Conservation (phyloP, 2,113 vertebrate genomes). For the Aldabrachelys gigantea region DNA sequence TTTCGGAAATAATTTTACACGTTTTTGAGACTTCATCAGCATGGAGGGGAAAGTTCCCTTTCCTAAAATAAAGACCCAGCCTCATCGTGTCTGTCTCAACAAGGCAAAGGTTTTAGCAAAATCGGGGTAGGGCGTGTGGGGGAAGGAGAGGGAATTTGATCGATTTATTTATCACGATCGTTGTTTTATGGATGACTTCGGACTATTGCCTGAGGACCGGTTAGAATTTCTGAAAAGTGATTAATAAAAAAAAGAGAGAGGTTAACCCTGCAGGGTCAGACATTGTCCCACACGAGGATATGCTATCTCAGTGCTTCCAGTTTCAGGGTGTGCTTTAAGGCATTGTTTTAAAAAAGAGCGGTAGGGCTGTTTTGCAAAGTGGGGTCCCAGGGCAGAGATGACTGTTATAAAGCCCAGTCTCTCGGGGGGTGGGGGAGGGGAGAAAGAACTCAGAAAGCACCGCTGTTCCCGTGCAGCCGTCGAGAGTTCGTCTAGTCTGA, state of each 20-base stretch:
- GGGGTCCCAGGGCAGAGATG: background rate
- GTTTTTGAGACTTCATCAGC: background rate
- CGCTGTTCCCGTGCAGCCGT: background rate
- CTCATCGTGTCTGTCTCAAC: background rate
- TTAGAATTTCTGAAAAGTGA: background rate
- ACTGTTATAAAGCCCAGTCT: background rate
- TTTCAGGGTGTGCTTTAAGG: background rate
- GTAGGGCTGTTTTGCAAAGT: background rate
- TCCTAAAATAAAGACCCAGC: background rate
- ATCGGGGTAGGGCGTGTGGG: background rate
- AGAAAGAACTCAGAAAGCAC: background rate
- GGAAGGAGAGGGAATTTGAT: background rate
- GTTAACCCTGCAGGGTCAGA: background rate
- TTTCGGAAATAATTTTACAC: background rate
- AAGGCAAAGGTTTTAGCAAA: background rate
- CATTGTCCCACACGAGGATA: background rate
- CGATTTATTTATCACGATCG: background rate
- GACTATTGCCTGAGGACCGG: background rate
- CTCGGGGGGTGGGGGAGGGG: background rate
- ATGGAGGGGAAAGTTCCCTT: background rate
- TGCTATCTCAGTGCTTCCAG: background rate
- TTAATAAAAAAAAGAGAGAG: background rate
- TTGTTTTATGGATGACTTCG: background rate
- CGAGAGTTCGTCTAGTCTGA: background rate
- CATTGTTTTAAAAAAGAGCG: background rate